phyloP scores from a whole-genome alignment of 1,140 invertebrate species.

The Brachionus paranguensis region DNA sequence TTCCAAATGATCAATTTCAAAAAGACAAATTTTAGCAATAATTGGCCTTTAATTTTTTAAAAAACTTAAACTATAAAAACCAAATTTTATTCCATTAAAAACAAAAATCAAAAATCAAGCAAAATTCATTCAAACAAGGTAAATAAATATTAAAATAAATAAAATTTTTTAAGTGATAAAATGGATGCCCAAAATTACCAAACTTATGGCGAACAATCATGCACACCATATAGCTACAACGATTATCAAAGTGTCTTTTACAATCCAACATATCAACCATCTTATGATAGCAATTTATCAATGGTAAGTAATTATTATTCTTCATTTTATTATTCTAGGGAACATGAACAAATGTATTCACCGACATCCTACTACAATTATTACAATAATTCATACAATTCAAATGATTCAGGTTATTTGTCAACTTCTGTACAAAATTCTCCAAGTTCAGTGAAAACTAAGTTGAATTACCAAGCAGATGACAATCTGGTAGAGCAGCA shows the following conservation, averaged over 20 bases:
- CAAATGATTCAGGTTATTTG: not conserved
- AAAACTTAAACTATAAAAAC: not conserved
- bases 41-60: not conserved
- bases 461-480: not conserved
- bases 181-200: not conserved
- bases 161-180: no score
- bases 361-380: not conserved
- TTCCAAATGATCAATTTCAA: slow-evolving; percentile 19
- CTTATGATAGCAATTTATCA: not conserved
- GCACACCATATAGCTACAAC: not conserved
- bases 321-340: not conserved
- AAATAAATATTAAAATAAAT: no score
- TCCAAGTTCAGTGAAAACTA: not conserved
- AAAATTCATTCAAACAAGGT: not conserved
- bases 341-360: not conserved
- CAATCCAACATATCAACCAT: not conserved
- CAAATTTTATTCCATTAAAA: not conserved
- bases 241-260: not conserved
- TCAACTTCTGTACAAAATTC: not conserved
- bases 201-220: not conserved
- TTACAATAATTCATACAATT: not conserved
- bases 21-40: not conserved
- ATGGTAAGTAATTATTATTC: not conserved
- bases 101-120: not conserved
- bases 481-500: not conserved